Percentiles rank a stretch among this genome's conserved stretches.
Evolutionary conservation across 2,888 invertebrate species (phyloP).

Genomic region (Poecilus cupreus): DNA sequence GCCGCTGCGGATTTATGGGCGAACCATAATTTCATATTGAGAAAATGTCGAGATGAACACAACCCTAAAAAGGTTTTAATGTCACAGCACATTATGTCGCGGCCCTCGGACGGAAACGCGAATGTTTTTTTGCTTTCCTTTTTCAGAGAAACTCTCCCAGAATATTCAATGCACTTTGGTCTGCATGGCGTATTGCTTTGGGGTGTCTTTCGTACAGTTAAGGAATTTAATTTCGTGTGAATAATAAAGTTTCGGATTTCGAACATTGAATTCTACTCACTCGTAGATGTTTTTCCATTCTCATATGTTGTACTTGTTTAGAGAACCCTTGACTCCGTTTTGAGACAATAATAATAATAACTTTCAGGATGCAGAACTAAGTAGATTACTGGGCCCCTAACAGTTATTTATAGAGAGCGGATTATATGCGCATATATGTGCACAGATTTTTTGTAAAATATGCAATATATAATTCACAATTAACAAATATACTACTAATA

Average conservation of each 20-base stretch:
- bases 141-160: not conserved
- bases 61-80: conserved; percentile 28
- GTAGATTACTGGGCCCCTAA: too few species aligned
- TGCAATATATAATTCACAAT: too few species aligned
- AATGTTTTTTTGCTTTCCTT: not conserved
- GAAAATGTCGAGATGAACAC: conserved; percentile 1
- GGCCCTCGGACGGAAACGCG: not conserved
- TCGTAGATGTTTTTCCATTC: too few species aligned
- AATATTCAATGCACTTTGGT: conserved; percentile 14
- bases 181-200: not conserved
- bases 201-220: conserved; percentile 6
- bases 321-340: too few species aligned
- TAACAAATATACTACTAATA: too few species aligned
- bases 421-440: too few species aligned
- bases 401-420: too few species aligned
- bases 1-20: not conserved
- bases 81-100: conserved; percentile 23
- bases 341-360: too few species aligned
- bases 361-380: too few species aligned
- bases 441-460: too few species aligned
- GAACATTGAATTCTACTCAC: not conserved
- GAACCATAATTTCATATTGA: conserved; percentile 21
- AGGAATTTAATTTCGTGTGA: not conserved
- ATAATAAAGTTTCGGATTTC: conserved; percentile 7
- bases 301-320: too few species aligned